Conservation (phyloP, 1,140 invertebrate species). For the Leptinotarsa texana region DNA sequence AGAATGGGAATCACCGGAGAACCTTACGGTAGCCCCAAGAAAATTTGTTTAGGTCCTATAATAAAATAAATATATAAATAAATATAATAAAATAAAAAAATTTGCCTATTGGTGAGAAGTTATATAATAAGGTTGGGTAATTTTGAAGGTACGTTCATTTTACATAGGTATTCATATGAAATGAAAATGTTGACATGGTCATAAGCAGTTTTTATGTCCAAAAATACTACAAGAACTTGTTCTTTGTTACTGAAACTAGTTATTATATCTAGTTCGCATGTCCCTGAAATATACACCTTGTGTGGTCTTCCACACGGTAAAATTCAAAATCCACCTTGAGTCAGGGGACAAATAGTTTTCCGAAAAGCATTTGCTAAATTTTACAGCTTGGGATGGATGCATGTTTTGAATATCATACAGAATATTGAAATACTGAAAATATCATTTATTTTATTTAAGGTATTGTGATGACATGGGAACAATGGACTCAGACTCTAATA, state of each 20-base stretch:
- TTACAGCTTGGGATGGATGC: too few species aligned
- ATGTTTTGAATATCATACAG: too few species aligned
- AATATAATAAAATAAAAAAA: too few species aligned
- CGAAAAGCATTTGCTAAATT: too few species aligned
- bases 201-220: conserved; percentile 29
- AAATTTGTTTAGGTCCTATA: not conserved
- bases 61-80: too few species aligned
- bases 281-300: too few species aligned
- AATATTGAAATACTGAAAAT: conserved; percentile 4
- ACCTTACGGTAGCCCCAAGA: conserved; percentile 25
- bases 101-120: not conserved
- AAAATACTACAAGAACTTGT: conserved; percentile 14
- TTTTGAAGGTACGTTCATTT: conserved; percentile 11
- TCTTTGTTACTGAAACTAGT: conserved; percentile 10
- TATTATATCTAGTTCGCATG: too few species aligned
- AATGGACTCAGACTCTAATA: conserved; percentile 71
- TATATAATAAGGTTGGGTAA: conserved; percentile 12
- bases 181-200: conserved; percentile 14
- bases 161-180: conserved; percentile 20
- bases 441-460: conserved; percentile 12
- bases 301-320: too few species aligned
- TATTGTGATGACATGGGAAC: conserved; percentile 77
- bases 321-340: too few species aligned
- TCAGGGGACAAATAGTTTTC: too few species aligned
- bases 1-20: conserved; percentile 28